These are phyloP conservation scores for Heliconius erato DNA, from an alignment of 2,888 invertebrate species.

Conservation along the genomic window DNA sequence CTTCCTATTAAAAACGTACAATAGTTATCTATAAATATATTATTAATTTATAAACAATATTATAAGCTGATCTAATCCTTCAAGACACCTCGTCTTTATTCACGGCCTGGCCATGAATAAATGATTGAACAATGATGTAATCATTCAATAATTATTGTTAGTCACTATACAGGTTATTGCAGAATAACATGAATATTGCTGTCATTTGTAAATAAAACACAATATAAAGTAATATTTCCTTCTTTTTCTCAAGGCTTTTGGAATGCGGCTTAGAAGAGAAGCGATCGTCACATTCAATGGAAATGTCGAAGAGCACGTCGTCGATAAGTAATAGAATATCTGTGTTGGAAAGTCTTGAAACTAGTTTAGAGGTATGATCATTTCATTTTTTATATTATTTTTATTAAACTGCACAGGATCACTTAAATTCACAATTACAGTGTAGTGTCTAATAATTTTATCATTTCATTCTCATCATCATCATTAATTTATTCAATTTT, in stretches of 20 bases:
- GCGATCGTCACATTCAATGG: constrained; percentile 77
- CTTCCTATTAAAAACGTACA: no score
- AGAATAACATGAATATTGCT: constrained; percentile 16
- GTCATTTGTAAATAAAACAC: constrained; percentile 6
- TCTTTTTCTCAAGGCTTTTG: constrained; percentile 65
- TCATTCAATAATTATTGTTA: constrained; percentile 28
- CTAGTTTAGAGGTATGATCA: constrained; percentile 52
- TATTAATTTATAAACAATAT: background rate
- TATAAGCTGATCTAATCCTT: constrained; percentile 14
- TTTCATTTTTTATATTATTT: background rate
- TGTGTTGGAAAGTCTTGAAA: constrained; percentile 75
- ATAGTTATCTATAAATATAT: background rate
- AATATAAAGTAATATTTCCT: background rate
- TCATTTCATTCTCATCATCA: no score
- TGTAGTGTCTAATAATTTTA: background rate
- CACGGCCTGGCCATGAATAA: constrained; percentile 17
- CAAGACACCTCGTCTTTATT: background rate
- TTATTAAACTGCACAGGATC: background rate
- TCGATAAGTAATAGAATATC: constrained; percentile 81
- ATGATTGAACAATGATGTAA: constrained; percentile 36
- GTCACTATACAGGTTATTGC: constrained; percentile 26
- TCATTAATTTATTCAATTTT: no score
- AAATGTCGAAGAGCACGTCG: constrained; percentile 84
- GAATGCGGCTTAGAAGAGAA: constrained; percentile 80
- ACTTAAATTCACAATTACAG: background rate